Conservation (phyloP, 1,140 invertebrate species). For the Protaetia brevitarsis region DNA sequence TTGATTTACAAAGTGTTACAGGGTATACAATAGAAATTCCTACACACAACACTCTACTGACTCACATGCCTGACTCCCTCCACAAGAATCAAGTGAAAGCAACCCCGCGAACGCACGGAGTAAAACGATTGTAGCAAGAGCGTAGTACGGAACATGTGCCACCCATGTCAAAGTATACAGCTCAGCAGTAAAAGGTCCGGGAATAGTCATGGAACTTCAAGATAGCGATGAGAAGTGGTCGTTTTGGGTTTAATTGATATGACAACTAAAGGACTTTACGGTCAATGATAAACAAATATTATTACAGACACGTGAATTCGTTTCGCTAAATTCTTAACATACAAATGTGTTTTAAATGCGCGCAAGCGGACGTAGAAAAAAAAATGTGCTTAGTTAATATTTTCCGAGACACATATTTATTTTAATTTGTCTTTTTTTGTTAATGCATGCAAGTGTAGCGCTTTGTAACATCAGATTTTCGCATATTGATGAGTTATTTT, state of each 20-base stretch:
- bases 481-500: too few relatives aligned
- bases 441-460: too few relatives aligned
- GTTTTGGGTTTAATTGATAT: not conserved
- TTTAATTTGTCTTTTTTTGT: not conserved
- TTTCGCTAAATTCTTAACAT: constrained; percentile 1
- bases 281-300: constrained; percentile 2
- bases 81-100: not conserved
- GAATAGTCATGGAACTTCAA: not conserved
- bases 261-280: not conserved
- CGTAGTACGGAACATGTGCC: not conserved
- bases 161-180: not conserved
- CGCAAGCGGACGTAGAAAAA: not conserved
- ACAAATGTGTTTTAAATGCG: not conserved
- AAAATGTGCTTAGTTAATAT: not conserved
- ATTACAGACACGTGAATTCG: not conserved
- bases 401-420: not conserved
- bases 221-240: constrained; percentile 1
- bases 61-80: too few relatives aligned
- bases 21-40: too few relatives aligned
- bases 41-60: too few relatives aligned
- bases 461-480: too few relatives aligned
- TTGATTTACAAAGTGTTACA: too few relatives aligned
- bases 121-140: not conserved
- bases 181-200: too few relatives aligned
- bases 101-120: not conserved